phyloP scores from a whole-genome alignment of 1,140 invertebrate species.

The Nomia melanderi region DNA sequence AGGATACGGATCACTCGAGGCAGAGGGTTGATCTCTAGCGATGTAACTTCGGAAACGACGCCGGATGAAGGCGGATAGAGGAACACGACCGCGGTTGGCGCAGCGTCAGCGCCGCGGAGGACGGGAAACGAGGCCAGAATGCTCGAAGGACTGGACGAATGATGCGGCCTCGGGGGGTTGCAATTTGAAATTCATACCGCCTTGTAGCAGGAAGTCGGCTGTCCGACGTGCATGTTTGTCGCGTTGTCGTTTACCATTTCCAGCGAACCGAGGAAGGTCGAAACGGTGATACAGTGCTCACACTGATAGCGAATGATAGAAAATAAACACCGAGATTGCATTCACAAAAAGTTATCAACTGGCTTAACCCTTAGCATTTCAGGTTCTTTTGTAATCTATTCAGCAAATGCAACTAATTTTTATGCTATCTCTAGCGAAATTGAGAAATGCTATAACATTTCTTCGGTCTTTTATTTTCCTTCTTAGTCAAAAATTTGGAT shows the following conservation, averaged over 20 bases:
- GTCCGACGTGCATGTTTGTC: background rate
- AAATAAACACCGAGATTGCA: no score
- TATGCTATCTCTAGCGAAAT: no score
- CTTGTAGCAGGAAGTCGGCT: slow-evolving; percentile 11
- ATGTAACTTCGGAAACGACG: background rate
- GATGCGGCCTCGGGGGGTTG: slow-evolving; percentile 23
- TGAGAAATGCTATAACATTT: no score
- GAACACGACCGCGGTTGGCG: slow-evolving; percentile 11
- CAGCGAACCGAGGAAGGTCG: background rate
- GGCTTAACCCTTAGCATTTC: no score
- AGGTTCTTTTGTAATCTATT: no score
- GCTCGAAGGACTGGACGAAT: slow-evolving; percentile 12
- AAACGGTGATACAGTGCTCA: no score
- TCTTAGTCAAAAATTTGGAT: no score
- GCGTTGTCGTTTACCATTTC: slow-evolving; percentile 24
- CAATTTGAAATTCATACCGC: slow-evolving; percentile 55
- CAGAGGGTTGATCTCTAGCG: background rate
- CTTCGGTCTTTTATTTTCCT: no score
- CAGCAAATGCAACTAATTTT: no score
- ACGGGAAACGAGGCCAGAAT: slow-evolving; percentile 27
- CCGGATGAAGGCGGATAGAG: background rate
- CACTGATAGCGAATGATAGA: no score
- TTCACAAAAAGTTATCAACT: no score
- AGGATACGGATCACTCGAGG: background rate
- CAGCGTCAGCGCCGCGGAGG: slow-evolving; percentile 10